Percentiles rank a stretch among this genome's conserved stretches.
Evolutionary conservation across 35 echinoderm and acorn worm species (phyloP).

Genomic region (Heliocidaris erythrogramma): DNA sequence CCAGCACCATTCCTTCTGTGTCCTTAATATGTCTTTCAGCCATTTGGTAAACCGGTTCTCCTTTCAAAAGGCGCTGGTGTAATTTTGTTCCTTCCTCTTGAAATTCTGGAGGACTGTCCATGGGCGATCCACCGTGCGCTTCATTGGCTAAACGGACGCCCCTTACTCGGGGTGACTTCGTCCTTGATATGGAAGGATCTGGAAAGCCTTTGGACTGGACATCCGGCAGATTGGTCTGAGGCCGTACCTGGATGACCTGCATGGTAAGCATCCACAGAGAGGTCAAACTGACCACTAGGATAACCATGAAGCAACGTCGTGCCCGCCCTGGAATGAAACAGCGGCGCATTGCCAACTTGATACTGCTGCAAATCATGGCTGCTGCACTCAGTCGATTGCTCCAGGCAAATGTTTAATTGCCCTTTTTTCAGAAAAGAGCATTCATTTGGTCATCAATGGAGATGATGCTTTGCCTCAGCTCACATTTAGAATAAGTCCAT

Average conservation of each 20-base stretch:
- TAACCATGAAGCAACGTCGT: slow-evolving; percentile 19
- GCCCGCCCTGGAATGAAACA: slow-evolving; percentile 14
- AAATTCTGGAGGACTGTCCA: background rate
- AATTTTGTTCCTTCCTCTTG: background rate
- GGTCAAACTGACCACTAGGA: background rate
- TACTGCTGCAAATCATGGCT: slow-evolving; percentile 37
- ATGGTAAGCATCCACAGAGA: slow-evolving; percentile 40
- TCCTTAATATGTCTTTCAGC: slow-evolving; percentile 21
- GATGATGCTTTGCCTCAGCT: background rate
- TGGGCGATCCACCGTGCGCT: background rate
- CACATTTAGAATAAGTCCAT: background rate
- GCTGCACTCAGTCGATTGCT: background rate
- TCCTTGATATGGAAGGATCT: slow-evolving; percentile 16
- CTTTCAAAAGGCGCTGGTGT: background rate
- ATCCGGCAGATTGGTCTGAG: background rate
- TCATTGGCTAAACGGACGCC: background rate
- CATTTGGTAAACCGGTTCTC: background rate
- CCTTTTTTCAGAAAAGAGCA: background rate
- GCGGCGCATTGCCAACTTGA: slow-evolving; percentile 39
- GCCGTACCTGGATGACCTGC: slow-evolving; percentile 13
- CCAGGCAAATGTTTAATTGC: background rate
- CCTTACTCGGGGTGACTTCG: background rate
- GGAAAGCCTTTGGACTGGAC: background rate
- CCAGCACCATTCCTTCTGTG: background rate
- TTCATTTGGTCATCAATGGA: background rate